Evolutionary conservation across 2,797 vertebrate species (phyloP), one percentile per base, ranked within the genome.

Genomic region (Falco columbarius): DNA sequence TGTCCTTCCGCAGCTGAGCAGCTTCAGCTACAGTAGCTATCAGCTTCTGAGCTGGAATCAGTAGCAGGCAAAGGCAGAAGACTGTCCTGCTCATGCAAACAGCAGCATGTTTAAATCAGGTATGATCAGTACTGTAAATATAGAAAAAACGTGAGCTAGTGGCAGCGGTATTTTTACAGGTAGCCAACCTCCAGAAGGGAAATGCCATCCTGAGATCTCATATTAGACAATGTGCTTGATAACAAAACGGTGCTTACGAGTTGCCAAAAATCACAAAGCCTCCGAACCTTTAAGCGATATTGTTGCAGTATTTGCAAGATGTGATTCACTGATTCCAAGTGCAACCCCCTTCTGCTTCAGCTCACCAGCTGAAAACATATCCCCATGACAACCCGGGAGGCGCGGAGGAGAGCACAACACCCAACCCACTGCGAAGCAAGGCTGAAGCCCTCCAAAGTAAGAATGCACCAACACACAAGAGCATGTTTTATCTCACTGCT

Each of bases 301-400:
- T 40, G 36, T 3, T 49, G 75, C 63, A 75, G 34, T 44, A 68
- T 81, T 82, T 82, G 44, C 90, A 77, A 77, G 72, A 89, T 91
- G 46, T 82, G 79, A 94, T 89, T 92, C 90, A 91, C 56, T 14
- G 77, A 46, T 21, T 85, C 56, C 51, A 81, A 95, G 65, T 8
- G 49, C 54, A 93, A 34, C 36, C 58, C 72, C 61, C 73, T 87
- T 91, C 55, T 85, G 93, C 82, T 85, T 91, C 73, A 90, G 67
- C 81, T 81, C 86, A 58, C 29, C 67, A 90, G 92, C 86, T 94
- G 90, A 74, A 89, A 91, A 83, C 87, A 73, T 4, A 89, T 95
- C 85, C 96, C 96, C 93, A 95, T 88, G 94, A 94, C 89, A 91
- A 96, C 76, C 49, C 2, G 0, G 70, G 86, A 83, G 63, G 54